Evolutionary conservation across 2,888 invertebrate genomes (phyloP).

Genomic region (Drosophila subquinaria): DNA sequence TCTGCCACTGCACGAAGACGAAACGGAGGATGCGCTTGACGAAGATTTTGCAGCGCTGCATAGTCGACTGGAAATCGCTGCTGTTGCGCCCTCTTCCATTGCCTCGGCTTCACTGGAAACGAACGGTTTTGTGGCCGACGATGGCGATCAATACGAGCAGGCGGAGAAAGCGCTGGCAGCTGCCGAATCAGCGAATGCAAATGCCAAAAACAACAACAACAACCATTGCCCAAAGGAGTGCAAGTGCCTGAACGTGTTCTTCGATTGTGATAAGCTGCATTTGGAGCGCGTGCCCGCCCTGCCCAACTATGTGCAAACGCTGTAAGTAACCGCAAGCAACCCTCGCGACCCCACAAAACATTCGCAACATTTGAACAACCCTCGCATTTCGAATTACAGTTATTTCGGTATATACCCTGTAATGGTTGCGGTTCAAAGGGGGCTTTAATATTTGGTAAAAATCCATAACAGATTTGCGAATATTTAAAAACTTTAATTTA

Average conservation of each 20-base stretch:
- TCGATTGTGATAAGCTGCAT: slow-evolving; percentile 91
- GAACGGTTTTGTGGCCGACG: slow-evolving; percentile 82
- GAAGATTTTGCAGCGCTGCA: slow-evolving; percentile 65
- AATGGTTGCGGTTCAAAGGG: background rate
- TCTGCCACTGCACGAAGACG: slow-evolving; percentile 60
- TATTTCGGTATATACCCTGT: slow-evolving; percentile 25
- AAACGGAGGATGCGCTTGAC: slow-evolving; percentile 46
- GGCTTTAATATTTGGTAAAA: background rate
- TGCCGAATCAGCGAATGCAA: slow-evolving; percentile 51
- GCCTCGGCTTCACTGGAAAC: slow-evolving; percentile 80
- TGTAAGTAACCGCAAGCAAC: slow-evolving; percentile 87
- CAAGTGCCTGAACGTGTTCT: slow-evolving; percentile 90
- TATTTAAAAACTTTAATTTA: background rate
- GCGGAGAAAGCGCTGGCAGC: slow-evolving; percentile 73
- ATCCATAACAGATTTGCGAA: background rate
- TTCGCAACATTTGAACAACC: slow-evolving; percentile 18
- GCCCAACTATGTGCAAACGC: slow-evolving; percentile 91
- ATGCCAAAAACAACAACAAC: slow-evolving; percentile 50
- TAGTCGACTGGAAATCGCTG: slow-evolving; percentile 58
- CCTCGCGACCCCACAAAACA: slow-evolving; percentile 24
- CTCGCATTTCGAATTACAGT: slow-evolving; percentile 11
- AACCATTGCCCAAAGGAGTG: slow-evolving; percentile 88
- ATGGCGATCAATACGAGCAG: slow-evolving; percentile 83
- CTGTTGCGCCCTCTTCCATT: slow-evolving; percentile 44
- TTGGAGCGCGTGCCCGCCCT: slow-evolving; percentile 90